phyloP scores from a whole-genome alignment of 2,888 invertebrate species.

The Linnaemya vulpina region DNA sequence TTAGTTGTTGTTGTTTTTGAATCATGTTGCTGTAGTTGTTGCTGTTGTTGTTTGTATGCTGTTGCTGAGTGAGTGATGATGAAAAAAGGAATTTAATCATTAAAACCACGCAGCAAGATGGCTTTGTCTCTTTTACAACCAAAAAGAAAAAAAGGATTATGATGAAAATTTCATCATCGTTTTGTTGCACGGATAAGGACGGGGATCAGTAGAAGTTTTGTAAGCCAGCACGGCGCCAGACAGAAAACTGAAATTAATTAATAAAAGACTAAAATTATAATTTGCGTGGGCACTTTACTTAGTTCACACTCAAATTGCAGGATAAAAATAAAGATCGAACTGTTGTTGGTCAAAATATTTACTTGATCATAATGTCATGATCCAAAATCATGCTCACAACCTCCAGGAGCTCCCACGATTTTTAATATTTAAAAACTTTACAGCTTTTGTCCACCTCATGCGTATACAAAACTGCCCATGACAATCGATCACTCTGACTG shows the following conservation, averaged over 20 bases:
- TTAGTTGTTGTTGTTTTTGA: conserved; percentile 31
- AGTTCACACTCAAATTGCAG: too few species aligned
- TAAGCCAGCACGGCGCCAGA: too few species aligned
- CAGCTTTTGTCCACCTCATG: too few species aligned
- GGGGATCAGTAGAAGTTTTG: background rate
- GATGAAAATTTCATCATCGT: conserved; percentile 50
- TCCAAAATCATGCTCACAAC: too few species aligned
- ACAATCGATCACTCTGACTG: background rate
- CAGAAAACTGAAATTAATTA: background rate
- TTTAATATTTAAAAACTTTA: too few species aligned
- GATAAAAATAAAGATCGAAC: too few species aligned
- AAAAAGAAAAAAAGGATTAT: conserved; percentile 68
- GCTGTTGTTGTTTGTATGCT: conserved; percentile 8
- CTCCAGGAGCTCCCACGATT: too few species aligned
- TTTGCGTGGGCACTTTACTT: too few species aligned
- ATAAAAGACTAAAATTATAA: background rate
- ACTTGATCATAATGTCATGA: too few species aligned
- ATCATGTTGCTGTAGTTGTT: conserved; percentile 6
- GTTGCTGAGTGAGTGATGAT: conserved; percentile 56
- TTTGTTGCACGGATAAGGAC: conserved; percentile 7
- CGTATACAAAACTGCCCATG: too few species aligned
- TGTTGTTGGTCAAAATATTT: too few species aligned
- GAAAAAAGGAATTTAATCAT: conserved; percentile 68
- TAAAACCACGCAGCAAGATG: conserved; percentile 69
- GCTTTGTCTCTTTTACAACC: conserved; percentile 61